Conservation (phyloP, 2,888 invertebrate species). For the Diabrotica balteata region DNA sequence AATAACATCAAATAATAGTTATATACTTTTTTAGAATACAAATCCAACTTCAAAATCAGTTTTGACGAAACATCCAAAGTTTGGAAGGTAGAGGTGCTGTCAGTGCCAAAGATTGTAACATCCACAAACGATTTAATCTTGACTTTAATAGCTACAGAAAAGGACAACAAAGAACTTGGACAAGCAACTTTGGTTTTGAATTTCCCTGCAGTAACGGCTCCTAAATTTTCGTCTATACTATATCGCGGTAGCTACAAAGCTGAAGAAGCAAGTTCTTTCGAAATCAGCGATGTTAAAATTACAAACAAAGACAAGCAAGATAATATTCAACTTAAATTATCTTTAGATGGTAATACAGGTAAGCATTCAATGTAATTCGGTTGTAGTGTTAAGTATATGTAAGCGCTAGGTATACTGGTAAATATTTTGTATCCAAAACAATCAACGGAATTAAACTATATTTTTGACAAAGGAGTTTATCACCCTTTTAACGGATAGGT, state of each 20-base stretch:
- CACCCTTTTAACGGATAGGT: no score
- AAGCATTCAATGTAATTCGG: neutral
- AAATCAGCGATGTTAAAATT: conserved; percentile 11
- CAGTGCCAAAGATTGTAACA: conserved; percentile 12
- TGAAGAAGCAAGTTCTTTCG: neutral
- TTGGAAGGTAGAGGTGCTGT: conserved; percentile 21
- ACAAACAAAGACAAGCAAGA: conserved; percentile 17
- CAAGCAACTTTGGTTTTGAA: conserved; percentile 17
- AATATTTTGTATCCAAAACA: no score
- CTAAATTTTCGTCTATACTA: conserved; percentile 14
- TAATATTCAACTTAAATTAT: conserved; percentile 1
- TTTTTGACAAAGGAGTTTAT: no score
- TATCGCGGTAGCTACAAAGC: conserved; percentile 16
- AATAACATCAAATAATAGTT: no score
- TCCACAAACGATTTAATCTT: conserved; percentile 18
- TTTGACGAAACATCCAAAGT: conserved; percentile 18
- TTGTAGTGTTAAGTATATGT: no score
- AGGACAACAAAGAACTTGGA: conserved; percentile 4
- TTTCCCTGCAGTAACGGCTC: conserved; percentile 6
- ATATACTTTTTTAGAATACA: conserved; percentile 29
- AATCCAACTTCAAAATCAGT: conserved; percentile 29
- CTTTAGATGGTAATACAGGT: conserved; percentile 11
- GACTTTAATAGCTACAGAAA: conserved; percentile 19
- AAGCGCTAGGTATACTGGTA: no score
- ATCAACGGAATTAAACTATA: no score